Percentiles rank a stretch among this genome's conserved stretches.
Evolutionary conservation across 2,888 invertebrate genomes (phyloP).

Genomic region (Amiota minor): DNA sequence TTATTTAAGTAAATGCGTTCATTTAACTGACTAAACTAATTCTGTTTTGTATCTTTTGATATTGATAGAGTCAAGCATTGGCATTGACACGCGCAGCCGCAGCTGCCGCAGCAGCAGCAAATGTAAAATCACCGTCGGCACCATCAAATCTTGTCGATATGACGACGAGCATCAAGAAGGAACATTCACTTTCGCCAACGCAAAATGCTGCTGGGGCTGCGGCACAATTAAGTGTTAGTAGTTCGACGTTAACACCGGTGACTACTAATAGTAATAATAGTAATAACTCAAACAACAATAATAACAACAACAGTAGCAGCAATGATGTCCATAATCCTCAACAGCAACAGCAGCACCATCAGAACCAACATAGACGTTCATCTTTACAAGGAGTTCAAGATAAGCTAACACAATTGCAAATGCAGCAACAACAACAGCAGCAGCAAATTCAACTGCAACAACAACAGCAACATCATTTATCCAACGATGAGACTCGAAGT

Average conservation of each 20-base stretch:
- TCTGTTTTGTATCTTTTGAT: constrained; percentile 28
- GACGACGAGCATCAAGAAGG: constrained; percentile 67
- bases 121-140: constrained; percentile 74
- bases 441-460: constrained; percentile 51
- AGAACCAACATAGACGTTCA: constrained; percentile 53
- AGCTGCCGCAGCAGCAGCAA: constrained; percentile 65
- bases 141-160: constrained; percentile 62
- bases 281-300: constrained; percentile 8
- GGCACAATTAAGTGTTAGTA: constrained; percentile 25
- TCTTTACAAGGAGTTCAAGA: constrained; percentile 70
- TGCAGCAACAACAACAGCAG: constrained; percentile 43
- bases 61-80: constrained; percentile 79
- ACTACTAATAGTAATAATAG: constrained; percentile 16
- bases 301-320: constrained; percentile 8
- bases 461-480: constrained; percentile 36
- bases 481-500: constrained; percentile 52
- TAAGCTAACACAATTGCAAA: constrained; percentile 67
- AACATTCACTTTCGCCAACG: constrained; percentile 71
- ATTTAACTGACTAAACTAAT: constrained; percentile 62
- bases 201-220: constrained; percentile 47
- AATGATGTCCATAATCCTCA: constrained; percentile 12
- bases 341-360: constrained; percentile 18
- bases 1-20: constrained; percentile 37
- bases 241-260: constrained; percentile 25
- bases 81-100: constrained; percentile 77